Base-by-base conservation (phyloP, 1,140 invertebrate genomes). In the Triops cancriformis region DNA sequence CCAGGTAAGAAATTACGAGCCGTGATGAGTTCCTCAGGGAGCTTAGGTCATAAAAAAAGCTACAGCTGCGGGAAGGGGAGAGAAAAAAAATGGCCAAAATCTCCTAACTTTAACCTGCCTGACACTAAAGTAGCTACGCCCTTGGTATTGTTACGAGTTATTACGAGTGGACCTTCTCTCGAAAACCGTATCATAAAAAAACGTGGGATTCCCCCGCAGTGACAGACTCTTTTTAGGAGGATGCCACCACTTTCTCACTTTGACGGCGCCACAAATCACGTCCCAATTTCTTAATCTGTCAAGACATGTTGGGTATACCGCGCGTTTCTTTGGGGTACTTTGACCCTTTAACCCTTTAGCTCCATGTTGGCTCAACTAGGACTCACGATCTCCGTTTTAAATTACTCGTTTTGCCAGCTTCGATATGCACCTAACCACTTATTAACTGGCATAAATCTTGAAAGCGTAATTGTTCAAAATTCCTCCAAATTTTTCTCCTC, bases 1-100 rank as follows among this genome's bases (percentile, higher is more conserved):
- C 51, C 51, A 64, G 51, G 51, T 64, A 64, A 64, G 51, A 64
- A 64, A 64, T 64, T 64, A 64, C 51, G 51, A n/a, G 51, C 51
- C 51, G 51, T 64, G 51, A 64, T 64, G 51, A 64, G 51, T 64
- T 64, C 51, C 51, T 64, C 7, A 64, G 51, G 51, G 51, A 64
- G 51, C 51, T 23, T n/a, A 23, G 18, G 51, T n/a, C 51, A 64
- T n/a, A 64, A 18, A 64, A 64, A 64, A 64, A 14, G 51, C n/a
- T 64, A 1, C 0, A 64, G 14, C 0, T 64, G 5, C 43, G 18
- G 51, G 51, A 6, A 0, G 14, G 18, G 10, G 18, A n/a, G 14
- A 37, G 14, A 18, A 64, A 64, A 64, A 64, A 64, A 23, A 23
- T 23, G 9, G 18, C 51, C 23, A n/a, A 18, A n/a, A 5, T 23